Evolutionary conservation across 2,113 vertebrate genomes (phyloP).

Genomic region (Malaclemys terrapin): DNA sequence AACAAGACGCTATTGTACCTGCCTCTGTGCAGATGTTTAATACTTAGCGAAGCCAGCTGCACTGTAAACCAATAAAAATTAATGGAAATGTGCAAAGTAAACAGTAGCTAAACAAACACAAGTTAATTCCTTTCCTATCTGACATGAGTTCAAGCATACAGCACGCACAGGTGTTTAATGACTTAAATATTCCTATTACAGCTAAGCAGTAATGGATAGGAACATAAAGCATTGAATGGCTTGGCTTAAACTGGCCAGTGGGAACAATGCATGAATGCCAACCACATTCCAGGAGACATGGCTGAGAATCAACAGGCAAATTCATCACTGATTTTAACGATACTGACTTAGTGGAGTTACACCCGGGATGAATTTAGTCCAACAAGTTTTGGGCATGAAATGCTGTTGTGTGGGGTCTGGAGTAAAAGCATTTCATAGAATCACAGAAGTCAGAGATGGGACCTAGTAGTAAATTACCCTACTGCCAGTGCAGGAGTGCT

Average conservation of each 20-base stretch:
- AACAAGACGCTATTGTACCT: neutral
- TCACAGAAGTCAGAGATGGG: neutral
- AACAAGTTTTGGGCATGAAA: neutral
- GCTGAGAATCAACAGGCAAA: neutral
- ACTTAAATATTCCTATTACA: neutral
- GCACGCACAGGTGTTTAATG: neutral
- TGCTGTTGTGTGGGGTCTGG: neutral
- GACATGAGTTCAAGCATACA: neutral
- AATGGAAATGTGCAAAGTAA: neutral
- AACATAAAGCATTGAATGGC: neutral
- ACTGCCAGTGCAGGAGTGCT: rapidly evolving
- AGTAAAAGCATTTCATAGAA: neutral
- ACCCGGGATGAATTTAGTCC: neutral
- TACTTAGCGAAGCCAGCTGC: neutral
- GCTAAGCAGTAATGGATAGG: neutral
- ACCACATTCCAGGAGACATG: neutral
- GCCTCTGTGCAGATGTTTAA: neutral
- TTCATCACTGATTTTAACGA: neutral
- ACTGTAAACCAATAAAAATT: neutral
- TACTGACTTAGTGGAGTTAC: neutral
- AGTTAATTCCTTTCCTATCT: neutral
- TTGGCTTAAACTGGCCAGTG: rapidly evolving
- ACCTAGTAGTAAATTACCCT: neutral
- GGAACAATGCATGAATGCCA: neutral
- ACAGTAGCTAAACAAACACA: neutral